Conservation (phyloP, 2,113 vertebrate species). For the Brachyistius frenatus region DNA sequence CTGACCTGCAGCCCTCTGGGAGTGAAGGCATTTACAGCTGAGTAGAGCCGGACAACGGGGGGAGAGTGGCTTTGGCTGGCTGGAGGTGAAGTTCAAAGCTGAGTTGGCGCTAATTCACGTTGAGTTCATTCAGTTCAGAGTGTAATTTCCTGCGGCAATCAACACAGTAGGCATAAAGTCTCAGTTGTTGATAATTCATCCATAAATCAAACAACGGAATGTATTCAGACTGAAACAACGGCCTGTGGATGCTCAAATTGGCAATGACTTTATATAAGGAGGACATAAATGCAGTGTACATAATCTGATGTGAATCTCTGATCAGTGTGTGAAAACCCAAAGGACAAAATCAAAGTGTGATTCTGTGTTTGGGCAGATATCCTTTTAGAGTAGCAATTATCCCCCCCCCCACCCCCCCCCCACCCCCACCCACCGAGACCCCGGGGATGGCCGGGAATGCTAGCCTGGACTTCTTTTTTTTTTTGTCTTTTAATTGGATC, state of each 20-base stretch:
- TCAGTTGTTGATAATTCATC: not conserved
- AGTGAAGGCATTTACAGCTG: conserved; percentile 22
- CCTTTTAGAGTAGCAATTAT: conserved; percentile 25
- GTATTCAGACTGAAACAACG: not conserved
- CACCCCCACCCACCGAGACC: not conserved
- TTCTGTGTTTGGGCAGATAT: conserved; percentile 1
- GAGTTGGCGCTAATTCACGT: conserved; percentile 8
- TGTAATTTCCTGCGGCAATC: not conserved
- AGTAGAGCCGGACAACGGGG: conserved; percentile 39
- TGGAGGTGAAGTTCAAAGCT: conserved; percentile 22
- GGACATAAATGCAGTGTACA: not conserved
- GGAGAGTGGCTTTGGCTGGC: conserved; percentile 22
- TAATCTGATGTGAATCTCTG: not conserved
- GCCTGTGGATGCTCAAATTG: not conserved
- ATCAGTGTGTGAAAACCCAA: not conserved
- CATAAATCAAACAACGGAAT: not conserved
- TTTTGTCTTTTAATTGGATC: conserved; percentile 47
- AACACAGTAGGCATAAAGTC: not conserved
- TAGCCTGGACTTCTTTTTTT: conserved; percentile 38
- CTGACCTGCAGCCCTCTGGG: conserved; percentile 49
- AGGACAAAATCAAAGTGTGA: conserved; percentile 29
- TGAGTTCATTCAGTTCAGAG: conserved; percentile 43
- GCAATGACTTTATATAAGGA: not conserved
- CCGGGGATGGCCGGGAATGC: conserved; percentile 18
- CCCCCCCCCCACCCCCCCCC: too few species aligned